Base-by-base conservation (phyloP, 2,113 vertebrate species). In the Heterotis niloticus region DNA sequence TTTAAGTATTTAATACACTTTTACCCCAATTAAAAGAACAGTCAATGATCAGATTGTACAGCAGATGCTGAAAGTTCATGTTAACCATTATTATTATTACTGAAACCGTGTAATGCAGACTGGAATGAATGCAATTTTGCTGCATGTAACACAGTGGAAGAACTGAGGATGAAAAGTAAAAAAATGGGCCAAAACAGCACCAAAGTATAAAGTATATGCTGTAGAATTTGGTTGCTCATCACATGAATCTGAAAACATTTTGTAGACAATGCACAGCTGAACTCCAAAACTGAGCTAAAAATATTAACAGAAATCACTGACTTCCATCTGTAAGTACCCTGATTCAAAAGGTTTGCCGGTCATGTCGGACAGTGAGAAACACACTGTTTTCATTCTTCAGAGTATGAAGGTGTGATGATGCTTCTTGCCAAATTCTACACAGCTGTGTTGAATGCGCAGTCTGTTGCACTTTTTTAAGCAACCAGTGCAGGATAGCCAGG, bases 251-350 rank as follows among this genome's bases (percentile, higher is more conserved):
- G 71, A 75, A 78, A 77, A 24, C 76, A 26, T 77, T 81, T 83
- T 56, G 52, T 70, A 78, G 64, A 60, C 65, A 23, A 75, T 69
- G 51, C n/a, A 64, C 9, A 13, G 65, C 28, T 24, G 66, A 10
- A 17, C 54, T 62, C 66, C 57, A 79, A 51, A 78, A 79, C 64
- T 76, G 71, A 79, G 69, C 78, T 29, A 81, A 77, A 71, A 82
- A 83, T 56, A 52, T n/a, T 14, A 67, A 18, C 18, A 18, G 59
- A 28, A 26, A 29, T n/a, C 20, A 79, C 51, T 77, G 69, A 64
- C 78, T 59, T 69, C 66, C 62, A 80, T 75, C 65, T 64, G 75
- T 78, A n/a, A n/a, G 79, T 81, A 26, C 75, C 44, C 66, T 29
- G 56, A 64, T 80, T 79, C 68, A 17, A 75, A 75, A 29, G 71